Conservation (phyloP, 2,797 vertebrate genomes). For the Ispidina picta region DNA sequence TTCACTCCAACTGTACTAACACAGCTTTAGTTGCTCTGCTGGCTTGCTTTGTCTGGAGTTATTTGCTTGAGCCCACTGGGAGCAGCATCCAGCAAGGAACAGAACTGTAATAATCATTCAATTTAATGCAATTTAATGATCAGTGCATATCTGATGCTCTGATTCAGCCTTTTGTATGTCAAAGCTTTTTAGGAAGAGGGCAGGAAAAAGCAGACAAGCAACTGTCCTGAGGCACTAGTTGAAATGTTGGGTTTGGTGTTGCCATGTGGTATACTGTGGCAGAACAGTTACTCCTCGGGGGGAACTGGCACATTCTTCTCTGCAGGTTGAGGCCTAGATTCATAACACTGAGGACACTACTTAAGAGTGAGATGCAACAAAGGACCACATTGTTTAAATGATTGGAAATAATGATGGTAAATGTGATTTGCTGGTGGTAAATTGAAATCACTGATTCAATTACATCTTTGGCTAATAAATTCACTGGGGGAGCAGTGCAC, state of each 20-base stretch:
- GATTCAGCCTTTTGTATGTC: background rate
- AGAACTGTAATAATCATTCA: background rate
- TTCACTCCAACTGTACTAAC: background rate
- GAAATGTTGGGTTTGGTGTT: background rate
- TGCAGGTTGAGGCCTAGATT: background rate
- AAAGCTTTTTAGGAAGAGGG: background rate
- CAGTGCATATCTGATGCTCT: background rate
- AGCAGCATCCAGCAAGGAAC: background rate
- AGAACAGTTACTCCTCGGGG: conserved; percentile 6
- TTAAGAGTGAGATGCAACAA: conserved; percentile 31
- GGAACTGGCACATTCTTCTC: background rate
- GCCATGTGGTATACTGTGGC: background rate
- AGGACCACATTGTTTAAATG: conserved; percentile 13
- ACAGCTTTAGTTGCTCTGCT: background rate
- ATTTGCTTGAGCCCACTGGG: background rate
- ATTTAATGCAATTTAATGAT: background rate
- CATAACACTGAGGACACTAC: conserved; percentile 32
- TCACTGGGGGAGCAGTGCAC: conserved; percentile 59
- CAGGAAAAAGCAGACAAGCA: background rate
- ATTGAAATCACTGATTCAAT: conserved; percentile 81
- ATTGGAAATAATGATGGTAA: conserved; percentile 52
- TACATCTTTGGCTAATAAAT: conserved; percentile 75
- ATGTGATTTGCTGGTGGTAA: conserved; percentile 73
- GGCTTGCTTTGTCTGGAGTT: background rate
- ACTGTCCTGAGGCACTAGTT: background rate